These are phyloP conservation scores for Micromesistius poutassou DNA, from an alignment of 2,797 vertebrate genomes.

Conservation along the genomic window DNA sequence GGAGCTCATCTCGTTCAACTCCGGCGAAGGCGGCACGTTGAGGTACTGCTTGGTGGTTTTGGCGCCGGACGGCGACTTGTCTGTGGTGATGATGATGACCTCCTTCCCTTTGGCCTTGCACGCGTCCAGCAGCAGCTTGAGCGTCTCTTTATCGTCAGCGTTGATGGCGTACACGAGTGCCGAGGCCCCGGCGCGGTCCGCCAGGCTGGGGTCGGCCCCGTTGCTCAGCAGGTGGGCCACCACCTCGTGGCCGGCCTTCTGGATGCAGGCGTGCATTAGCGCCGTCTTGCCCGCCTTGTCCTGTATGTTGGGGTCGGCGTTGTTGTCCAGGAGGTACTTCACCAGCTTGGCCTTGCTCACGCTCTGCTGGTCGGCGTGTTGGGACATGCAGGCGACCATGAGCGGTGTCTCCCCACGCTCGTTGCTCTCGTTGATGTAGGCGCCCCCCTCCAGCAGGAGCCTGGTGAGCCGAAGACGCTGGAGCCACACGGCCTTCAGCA, in stretches of 20 bases:
- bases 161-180: constrained; percentile 86
- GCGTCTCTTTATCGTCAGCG: constrained; percentile 77
- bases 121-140: constrained; percentile 81
- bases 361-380: constrained; percentile 79
- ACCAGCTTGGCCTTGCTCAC: constrained; percentile 80
- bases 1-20: constrained; percentile 67
- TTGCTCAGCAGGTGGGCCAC: constrained; percentile 77
- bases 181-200: constrained; percentile 82
- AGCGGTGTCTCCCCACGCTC: constrained; percentile 80
- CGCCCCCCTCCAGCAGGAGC: constrained; percentile 81
- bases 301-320: constrained; percentile 85
- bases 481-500: constrained; percentile 83
- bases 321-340: constrained; percentile 81
- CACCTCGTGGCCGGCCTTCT: constrained; percentile 76
- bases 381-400: constrained; percentile 83
- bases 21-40: constrained; percentile 78
- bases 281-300: constrained; percentile 80
- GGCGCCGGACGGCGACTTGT: constrained; percentile 79
- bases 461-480: constrained; percentile 78
- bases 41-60: constrained; percentile 86
- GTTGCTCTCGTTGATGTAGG: constrained; percentile 86
- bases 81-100: constrained; percentile 90
- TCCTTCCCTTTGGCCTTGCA: constrained; percentile 91
- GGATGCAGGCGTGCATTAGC: constrained; percentile 81
- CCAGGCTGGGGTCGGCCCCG: constrained; percentile 84